These are phyloP conservation scores for Xanthorhoe designata DNA, from an alignment of 2,888 invertebrate species.

Conservation along the genomic window DNA sequence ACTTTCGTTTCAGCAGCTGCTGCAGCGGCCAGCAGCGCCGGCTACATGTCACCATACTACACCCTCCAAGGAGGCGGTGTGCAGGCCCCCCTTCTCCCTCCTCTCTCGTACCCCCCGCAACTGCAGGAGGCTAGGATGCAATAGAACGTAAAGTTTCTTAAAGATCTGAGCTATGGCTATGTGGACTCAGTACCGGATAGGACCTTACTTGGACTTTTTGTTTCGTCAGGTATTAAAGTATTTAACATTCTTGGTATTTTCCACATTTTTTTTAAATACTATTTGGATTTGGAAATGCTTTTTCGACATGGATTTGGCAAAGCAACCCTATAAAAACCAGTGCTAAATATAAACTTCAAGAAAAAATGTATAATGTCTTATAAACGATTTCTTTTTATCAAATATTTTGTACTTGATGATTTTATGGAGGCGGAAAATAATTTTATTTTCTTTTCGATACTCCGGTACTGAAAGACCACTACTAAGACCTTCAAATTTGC, in stretches of 20 bases:
- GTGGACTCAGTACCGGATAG: conserved; percentile 1
- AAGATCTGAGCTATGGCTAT: conserved; percentile 23
- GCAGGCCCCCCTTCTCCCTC: conserved; percentile 87
- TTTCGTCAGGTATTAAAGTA: not conserved
- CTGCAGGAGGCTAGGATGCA: conserved; percentile 92
- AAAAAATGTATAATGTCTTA: not conserved
- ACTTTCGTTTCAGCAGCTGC: conserved; percentile 65
- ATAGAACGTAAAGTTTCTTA: conserved; percentile 67
- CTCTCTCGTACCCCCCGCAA: conserved; percentile 87
- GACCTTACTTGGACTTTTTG: not conserved
- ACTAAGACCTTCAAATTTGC: not conserved
- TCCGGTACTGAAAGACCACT: conserved; percentile 6
- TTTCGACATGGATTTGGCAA: too few species aligned
- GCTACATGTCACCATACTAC: conserved; percentile 91
- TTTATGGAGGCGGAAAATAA: not conserved
- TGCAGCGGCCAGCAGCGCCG: conserved; percentile 86
- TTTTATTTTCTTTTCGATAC: not conserved
- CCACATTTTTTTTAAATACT: too few species aligned
- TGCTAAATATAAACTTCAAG: not conserved
- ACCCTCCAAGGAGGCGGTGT: conserved; percentile 87
- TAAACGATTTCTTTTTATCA: too few species aligned
- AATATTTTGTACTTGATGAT: too few species aligned
- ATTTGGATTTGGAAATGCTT: too few species aligned
- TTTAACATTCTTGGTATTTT: too few species aligned
- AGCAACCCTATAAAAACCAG: too few species aligned